Evolutionary conservation across 1,140 invertebrate species (phyloP).

Genomic region (Drosophila setifemur): DNA sequence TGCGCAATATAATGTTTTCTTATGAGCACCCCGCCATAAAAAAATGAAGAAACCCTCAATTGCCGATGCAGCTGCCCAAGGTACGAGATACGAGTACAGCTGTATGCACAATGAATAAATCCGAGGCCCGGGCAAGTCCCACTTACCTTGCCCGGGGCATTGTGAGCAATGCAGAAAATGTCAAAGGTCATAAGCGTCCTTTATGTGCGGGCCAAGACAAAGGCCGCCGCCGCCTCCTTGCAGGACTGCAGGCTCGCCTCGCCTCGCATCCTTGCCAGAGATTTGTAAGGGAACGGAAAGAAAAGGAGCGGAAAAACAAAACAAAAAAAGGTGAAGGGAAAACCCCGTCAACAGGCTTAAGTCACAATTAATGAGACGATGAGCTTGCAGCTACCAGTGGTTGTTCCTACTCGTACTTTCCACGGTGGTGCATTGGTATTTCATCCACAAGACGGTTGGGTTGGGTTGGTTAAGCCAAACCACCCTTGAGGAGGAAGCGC

Average conservation of each 20-base stretch:
- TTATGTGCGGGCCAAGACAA: conserved; percentile 51
- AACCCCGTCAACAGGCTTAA: conserved; percentile 42
- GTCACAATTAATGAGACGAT: conserved; percentile 46
- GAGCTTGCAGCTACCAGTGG: conserved; percentile 31
- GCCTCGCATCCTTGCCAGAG: conserved; percentile 8
- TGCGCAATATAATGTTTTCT: conserved; percentile 31
- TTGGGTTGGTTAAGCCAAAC: too few species aligned
- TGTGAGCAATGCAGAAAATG: conserved; percentile 58
- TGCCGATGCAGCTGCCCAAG: conserved; percentile 55
- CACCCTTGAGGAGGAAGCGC: conserved; percentile 66
- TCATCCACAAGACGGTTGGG: conserved; percentile 21
- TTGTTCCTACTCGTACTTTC: conserved; percentile 16
- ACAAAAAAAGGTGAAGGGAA: conserved; percentile 24
- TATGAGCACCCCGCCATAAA: conserved; percentile 26
- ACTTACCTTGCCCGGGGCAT: conserved; percentile 43
- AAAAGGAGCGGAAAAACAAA: conserved; percentile 9
- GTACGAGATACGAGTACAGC: conserved; percentile 41
- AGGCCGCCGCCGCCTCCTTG: conserved; percentile 1
- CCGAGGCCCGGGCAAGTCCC: conserved; percentile 37
- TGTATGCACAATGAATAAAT: conserved; percentile 39
- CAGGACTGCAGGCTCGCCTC: background rate
- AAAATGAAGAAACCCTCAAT: conserved; percentile 43
- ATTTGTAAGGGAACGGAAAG: conserved; percentile 20
- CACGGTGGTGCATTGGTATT: conserved; percentile 46
- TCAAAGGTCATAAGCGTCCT: conserved; percentile 70